Conservation (phyloP, 2,888 invertebrate species). For the Anoncus sp. region DNA sequence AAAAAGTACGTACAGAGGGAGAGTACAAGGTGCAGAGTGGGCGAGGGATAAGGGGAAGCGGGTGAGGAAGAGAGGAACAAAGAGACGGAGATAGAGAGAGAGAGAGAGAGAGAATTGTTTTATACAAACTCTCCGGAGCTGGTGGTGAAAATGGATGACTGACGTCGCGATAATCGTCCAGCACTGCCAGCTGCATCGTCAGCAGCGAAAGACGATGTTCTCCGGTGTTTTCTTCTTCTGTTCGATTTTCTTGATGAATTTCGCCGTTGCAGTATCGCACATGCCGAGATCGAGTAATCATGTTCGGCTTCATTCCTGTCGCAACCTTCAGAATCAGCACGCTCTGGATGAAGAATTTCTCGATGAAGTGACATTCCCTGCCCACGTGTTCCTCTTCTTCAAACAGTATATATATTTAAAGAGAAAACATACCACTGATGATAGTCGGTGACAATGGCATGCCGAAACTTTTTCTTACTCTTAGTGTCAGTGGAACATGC, state of each 20-base stretch:
- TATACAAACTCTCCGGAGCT: conserved; percentile 93
- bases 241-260: conserved; percentile 89
- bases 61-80: neutral
- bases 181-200: conserved; percentile 83
- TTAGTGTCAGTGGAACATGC: too few species aligned
- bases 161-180: conserved; percentile 82
- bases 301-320: conserved; percentile 86
- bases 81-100: neutral
- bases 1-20: too few species aligned
- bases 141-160: conserved; percentile 92
- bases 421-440: conserved; percentile 27
- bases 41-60: too few species aligned
- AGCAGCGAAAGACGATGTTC: conserved; percentile 87
- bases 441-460: conserved; percentile 54
- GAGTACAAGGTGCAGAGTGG: too few species aligned
- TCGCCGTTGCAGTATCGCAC: conserved; percentile 92
- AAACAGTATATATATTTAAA: too few species aligned
- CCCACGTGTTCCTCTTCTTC: too few species aligned
- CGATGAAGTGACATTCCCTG: neutral
- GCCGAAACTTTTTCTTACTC: neutral
- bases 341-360: conserved; percentile 28
- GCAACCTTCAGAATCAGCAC: conserved; percentile 68
- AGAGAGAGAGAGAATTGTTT: neutral
- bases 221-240: conserved; percentile 86
- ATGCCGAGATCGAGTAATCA: conserved; percentile 94